A percentile compares a stretch with the other conserved stretches of the same genome.
Conservation (phyloP, 2,797 vertebrate genomes). For the Halcyon smyrnensis region DNA sequence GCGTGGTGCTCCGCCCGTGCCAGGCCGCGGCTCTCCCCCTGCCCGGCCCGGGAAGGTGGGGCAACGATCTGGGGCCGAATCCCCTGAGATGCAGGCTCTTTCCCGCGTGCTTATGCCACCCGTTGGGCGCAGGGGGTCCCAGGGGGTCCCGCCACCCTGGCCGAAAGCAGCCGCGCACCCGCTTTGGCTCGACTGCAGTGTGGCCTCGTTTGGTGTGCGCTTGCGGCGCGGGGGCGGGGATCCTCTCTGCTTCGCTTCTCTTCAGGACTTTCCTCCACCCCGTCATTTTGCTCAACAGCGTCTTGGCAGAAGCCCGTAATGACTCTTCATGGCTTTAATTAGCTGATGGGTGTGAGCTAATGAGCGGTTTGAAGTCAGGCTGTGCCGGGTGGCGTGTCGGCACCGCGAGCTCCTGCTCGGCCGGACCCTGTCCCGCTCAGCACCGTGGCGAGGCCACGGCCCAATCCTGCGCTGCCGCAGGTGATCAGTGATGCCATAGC, state of each 20-base stretch:
- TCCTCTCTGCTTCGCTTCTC: background rate
- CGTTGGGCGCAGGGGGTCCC: fast-evolving
- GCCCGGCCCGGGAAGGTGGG: background rate
- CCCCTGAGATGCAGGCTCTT: background rate
- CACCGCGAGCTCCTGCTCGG: background rate
- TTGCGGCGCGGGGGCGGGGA: background rate
- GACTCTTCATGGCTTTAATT: background rate
- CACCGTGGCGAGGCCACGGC: fast-evolving
- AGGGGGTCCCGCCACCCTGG: background rate
- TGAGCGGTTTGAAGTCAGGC: background rate
- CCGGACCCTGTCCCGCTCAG: background rate
- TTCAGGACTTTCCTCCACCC: background rate
- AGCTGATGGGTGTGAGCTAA: background rate
- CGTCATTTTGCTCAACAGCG: background rate
- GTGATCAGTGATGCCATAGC: fast-evolving
- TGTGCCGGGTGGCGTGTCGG: background rate
- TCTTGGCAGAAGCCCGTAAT: background rate
- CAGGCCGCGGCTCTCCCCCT: fast-evolving
- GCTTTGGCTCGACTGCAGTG: background rate
- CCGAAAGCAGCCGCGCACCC: background rate
- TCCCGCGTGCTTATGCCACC: background rate
- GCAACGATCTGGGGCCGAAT: background rate
- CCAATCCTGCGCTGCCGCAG: fast-evolving
- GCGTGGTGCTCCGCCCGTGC: fast-evolving
- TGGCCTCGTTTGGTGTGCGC: fast-evolving